Evolutionary conservation across 2,888 invertebrate genomes (phyloP), one percentile per base, ranked within the genome.

Genomic region (Tipula helvola): DNA sequence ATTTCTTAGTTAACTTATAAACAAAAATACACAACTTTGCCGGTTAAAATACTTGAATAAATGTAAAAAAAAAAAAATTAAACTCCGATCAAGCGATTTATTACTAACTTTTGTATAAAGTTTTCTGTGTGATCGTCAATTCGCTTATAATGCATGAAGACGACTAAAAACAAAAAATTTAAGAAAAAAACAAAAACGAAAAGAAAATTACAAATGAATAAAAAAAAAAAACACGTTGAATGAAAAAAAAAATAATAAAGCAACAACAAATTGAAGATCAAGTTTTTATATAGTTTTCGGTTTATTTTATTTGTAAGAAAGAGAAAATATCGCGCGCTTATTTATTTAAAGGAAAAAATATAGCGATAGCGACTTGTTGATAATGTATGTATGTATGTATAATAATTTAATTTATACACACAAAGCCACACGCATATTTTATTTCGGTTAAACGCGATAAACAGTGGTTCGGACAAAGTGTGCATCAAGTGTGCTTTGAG

Each of bases 221-320:
- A 71, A 71, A 52, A 10, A 10, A 44, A 52, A 52, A 71, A 71
- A 71, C 71, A 71, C 18, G 71, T 71, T 71, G 71, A 71, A 71
- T 71, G 28, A 71, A 71, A 71, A 71, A 71, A 71, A 71, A 71
- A 71, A 71, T 10, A 71, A 71, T 71, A 28, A 71, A 71, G 71
- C 71, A 71, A 71, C 71, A 71, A 71, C 71, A 71, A 71, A 71
- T 71, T 71, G 71, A 71, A 71, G 71, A 71, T 71, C 71, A 71
- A 71, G 71, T 71, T 71, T 71, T 71, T 28, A 28, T 71, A 71
- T 71, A 71, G 57, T 57, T 18, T 57, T 57, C 28, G 12, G 44
- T 44, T 44, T 44, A 10, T 44, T 44, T 44, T 44, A 8, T 28
- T 28, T 71, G 71, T 71, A 71, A 71, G 71, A 71, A 28, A 28